Base-by-base conservation (phyloP, 1,140 invertebrate species). In the Drosophila elegans region DNA sequence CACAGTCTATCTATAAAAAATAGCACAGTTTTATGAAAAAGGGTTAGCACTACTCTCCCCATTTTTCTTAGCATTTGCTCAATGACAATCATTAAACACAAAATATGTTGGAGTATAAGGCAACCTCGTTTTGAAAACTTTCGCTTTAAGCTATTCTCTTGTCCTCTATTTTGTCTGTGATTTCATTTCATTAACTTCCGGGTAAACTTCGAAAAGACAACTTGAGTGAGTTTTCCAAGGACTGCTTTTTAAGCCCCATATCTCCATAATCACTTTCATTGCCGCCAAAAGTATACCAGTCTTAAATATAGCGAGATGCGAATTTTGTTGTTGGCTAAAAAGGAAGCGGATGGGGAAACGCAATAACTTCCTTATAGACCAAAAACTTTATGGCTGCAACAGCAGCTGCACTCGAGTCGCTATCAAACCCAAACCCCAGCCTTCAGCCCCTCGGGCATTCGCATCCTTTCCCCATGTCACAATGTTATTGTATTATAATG, bases 401-500 rank as follows among this genome's bases (percentile, higher is more conserved):
- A 73, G 69, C 69, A 74, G 74, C 44, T 77, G 54, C 74, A 77
- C 72, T 72, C 29, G 66, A 56, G 52, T 52, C 45, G 52, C 71
- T 46, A 57, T 74, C 68, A 72, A 72, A 25, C 51, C 52, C 68
- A 72, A 72, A 25, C 51, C 52, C 29, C 64, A 48, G 32, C 32
- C 29, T 7, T 29, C 12, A 55, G 25, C 44, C 44, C 64, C 51
- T 69, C 64, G 1, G 64, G 64, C 61, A 9, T n/a, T 32, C 27
- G 6, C 3, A 6, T 25, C 32, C 55, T 6, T 46, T 3, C 21
- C 12, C 56, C 12, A 21, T 21, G n/a, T 11, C 12, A 2, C 56
- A 44, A 66, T 72, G 68, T 72, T 72, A 72, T 72, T 72, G 64
- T 71, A 71, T 71, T 71, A 71, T 71, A 86, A 75, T 86, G 67